phyloP scores from a whole-genome alignment of 2,888 invertebrate species.

The Acanthosepion esculentum region DNA sequence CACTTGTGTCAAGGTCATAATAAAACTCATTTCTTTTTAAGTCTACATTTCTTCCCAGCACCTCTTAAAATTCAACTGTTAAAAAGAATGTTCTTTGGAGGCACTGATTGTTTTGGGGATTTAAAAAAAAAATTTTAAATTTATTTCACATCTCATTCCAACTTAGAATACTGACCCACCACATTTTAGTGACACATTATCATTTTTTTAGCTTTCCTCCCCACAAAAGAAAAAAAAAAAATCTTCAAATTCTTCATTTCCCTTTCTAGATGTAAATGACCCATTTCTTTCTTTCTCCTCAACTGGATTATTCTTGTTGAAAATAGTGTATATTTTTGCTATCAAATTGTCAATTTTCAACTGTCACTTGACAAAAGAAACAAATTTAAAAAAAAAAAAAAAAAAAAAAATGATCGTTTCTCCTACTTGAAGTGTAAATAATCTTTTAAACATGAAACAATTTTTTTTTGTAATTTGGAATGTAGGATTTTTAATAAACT shows the following conservation, averaged over 20 bases:
- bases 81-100: not conserved
- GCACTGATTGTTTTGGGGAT: not conserved
- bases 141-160: not conserved
- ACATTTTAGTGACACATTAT: not conserved
- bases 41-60: no score
- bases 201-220: no score
- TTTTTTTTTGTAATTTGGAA: not conserved
- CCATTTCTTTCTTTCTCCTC: constrained; percentile 3
- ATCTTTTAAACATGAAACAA: not conserved
- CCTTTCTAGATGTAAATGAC: constrained; percentile 7
- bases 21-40: not conserved
- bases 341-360: constrained; percentile 33
- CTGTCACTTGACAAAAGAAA: not conserved
- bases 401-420: not conserved
- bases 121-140: not conserved
- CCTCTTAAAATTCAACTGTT: no score
- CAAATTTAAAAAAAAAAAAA: not conserved
- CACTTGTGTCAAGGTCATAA: not conserved
- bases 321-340: constrained; percentile 17
- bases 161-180: not conserved
- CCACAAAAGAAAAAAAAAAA: no score
- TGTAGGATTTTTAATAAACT: constrained; percentile 23
- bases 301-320: not conserved
- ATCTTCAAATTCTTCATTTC: not conserved
- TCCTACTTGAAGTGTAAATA: not conserved